Evolutionary conservation across 2,888 invertebrate genomes (phyloP).

Genomic region (Caenorhabditis angaria): DNA sequence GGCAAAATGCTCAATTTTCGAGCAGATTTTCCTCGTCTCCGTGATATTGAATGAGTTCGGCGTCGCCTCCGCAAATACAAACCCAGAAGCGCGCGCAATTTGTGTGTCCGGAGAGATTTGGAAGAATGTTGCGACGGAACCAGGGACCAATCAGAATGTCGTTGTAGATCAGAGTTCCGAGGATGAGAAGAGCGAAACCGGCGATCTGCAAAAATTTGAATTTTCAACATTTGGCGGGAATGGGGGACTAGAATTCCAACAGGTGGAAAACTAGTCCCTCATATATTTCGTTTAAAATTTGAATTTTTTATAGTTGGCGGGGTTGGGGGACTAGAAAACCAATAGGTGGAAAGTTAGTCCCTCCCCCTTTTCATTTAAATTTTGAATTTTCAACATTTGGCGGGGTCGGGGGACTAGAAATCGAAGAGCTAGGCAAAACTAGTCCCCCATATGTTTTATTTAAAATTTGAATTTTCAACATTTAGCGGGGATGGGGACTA

Average conservation of each 20-base stretch:
- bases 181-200: conserved; percentile 82
- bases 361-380: no score
- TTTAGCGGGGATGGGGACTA: no score
- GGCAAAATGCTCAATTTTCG: conserved; percentile 5
- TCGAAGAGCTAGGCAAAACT: no score
- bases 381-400: no score
- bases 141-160: conserved; percentile 70
- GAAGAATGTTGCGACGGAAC: conserved; percentile 55
- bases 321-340: no score
- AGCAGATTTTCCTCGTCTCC: conserved; percentile 35
- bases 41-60: conserved; percentile 38
- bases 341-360: no score
- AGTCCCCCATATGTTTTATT: no score
- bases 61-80: conserved; percentile 31
- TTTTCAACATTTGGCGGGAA: neutral
- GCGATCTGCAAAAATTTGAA: conserved; percentile 74
- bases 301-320: no score
- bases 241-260: neutral
- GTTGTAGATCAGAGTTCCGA: conserved; percentile 84
- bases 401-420: no score
- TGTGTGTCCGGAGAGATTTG: conserved; percentile 27
- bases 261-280: no score
- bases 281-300: no score
- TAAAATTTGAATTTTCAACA: no score
- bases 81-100: conserved; percentile 41